Evolutionary conservation across 2,888 invertebrate species (phyloP).

Genomic region (Pristionchus japonicus): DNA sequence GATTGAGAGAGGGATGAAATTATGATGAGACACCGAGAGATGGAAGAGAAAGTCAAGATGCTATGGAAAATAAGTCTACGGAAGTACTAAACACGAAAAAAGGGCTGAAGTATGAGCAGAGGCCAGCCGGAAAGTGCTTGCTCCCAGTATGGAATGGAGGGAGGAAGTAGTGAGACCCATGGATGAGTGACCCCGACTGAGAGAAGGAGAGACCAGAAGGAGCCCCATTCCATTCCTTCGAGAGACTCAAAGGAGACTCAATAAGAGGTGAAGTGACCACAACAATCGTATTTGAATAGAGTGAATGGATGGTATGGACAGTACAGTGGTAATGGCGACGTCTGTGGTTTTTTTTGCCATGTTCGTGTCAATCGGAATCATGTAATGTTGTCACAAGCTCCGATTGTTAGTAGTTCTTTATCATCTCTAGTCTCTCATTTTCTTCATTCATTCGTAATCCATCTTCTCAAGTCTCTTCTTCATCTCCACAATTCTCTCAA

Average conservation of each 20-base stretch:
- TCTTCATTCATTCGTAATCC: neutral
- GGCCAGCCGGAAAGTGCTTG: neutral
- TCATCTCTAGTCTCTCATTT: neutral
- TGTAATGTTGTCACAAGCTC: too few species aligned
- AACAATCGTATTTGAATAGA: neutral
- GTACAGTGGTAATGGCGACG: too few species aligned
- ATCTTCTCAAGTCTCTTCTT: neutral
- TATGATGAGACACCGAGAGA: slow-evolving; percentile 6
- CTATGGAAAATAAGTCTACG: neutral
- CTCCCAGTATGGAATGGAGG: neutral
- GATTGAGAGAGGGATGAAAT: slow-evolving; percentile 15
- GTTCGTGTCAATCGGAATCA: too few species aligned
- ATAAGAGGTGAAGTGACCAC: slow-evolving; percentile 2
- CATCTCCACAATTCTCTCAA: neutral
- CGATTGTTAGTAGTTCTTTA: neutral
- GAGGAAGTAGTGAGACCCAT: neutral
- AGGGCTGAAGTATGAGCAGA: neutral
- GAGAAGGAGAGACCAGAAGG: neutral
- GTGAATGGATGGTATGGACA: neutral
- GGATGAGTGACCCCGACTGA: neutral
- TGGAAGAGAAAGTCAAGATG: neutral
- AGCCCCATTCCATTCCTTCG: slow-evolving; percentile 1
- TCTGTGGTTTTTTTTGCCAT: too few species aligned
- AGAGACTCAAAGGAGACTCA: neutral
- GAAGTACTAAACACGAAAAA: neutral